Evolutionary conservation across 2,113 vertebrate species (phyloP).

Genomic region (Onychostruthus taczanowskii): DNA sequence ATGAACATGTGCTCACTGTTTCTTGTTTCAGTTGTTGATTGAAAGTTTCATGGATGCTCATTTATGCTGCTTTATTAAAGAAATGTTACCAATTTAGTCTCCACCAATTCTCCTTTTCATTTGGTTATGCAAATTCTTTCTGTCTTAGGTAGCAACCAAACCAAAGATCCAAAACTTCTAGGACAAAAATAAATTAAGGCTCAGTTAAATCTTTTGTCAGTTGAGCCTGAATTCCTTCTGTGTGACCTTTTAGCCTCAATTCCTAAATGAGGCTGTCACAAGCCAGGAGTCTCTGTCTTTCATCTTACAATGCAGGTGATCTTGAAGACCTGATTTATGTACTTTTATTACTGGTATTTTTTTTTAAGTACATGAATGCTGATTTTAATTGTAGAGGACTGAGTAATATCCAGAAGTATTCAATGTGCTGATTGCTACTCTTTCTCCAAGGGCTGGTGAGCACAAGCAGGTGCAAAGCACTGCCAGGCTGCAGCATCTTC

Average conservation of each 20-base stretch:
- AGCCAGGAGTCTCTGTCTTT: neutral
- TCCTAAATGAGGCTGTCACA: neutral
- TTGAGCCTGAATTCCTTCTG: neutral
- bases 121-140: neutral
- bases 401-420: neutral
- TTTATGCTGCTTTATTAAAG: neutral
- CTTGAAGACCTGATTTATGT: neutral
- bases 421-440: neutral
- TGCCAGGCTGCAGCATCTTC: neutral
- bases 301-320: neutral
- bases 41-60: neutral
- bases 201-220: neutral
- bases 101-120: neutral
- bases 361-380: neutral
- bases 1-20: neutral
- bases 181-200: neutral
- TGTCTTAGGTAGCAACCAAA: neutral
- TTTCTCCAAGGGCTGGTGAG: neutral
- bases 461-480: accelerated
- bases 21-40: neutral
- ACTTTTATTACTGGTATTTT: neutral
- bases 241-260: neutral
- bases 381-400: neutral
- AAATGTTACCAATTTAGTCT: neutral
- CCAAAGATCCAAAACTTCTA: neutral